Evolutionary conservation across 2,797 vertebrate species (phyloP), one percentile per base, ranked within the genome.

Genomic region (Schizopygopsis pylzovi): DNA sequence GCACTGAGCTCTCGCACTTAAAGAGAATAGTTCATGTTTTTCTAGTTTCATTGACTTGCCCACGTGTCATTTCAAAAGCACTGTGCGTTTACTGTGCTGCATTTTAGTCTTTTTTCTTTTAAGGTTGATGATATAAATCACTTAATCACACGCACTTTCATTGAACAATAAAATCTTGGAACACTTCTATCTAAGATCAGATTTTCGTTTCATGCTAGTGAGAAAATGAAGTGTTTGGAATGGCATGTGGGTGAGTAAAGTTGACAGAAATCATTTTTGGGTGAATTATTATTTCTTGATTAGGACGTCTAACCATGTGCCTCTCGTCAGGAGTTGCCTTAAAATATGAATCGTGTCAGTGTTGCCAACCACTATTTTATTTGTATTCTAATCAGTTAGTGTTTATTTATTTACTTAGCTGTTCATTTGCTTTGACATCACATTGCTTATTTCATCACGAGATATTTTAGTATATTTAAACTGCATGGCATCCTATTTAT

Each of bases 1-100:
- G 68, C 81, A 73, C 81, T 82, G 68, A 61, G 52, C 67, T 56
- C 15, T 11, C 41, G 15, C 49, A 43, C 81, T 43, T 82, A 45
- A 67, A 80, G 59, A 15, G 15, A 65, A 33, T 11, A 47, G 22
- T 16, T 59, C 6, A 41, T 25, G 54, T 41, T 16, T 15, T 63
- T 63, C 25, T 39, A n/a, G 7, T 13, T 16, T 45, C 4, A 45
- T 79, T 79, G 45, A 63, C 59, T 65, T 16, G 20, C 47, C 47
- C 52, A 39, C 75, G 33, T 13, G 8, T 63, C 1, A 10, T 79
- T 25, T 22, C 20, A 15, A n/a, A 37, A 75, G n/a, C n/a, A 28
- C 16, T 49, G 56, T 47, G 16, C 6, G 4, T 39, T 37, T 18
- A 39, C 65, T 39, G 5, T 12, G 10, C 10, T 43, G 67, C 4